phyloP scores from a whole-genome alignment of 2,888 invertebrate species.

The Diaphora mendica region DNA sequence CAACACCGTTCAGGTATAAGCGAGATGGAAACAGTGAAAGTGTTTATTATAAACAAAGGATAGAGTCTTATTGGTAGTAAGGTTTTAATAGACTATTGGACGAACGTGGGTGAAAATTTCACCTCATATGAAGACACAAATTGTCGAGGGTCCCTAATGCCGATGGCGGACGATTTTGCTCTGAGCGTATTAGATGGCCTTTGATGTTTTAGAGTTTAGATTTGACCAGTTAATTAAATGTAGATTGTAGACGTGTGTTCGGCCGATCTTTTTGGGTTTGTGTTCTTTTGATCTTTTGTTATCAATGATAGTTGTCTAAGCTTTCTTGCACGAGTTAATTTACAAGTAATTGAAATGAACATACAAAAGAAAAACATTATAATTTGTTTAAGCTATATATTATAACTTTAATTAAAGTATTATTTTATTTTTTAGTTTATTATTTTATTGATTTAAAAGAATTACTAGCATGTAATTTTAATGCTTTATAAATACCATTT shows the following conservation, averaged over 20 bases:
- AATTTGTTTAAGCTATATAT: too few relatives aligned
- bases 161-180: slow-evolving; percentile 80
- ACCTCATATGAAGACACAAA: slow-evolving; percentile 72
- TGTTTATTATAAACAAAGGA: slow-evolving; percentile 86
- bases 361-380: too few relatives aligned
- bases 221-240: slow-evolving; percentile 80
- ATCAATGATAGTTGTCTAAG: slow-evolving; percentile 39
- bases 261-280: slow-evolving; percentile 65
- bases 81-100: slow-evolving; percentile 72
- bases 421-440: too few relatives aligned
- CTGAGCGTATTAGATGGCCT: slow-evolving; percentile 82
- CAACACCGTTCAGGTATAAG: slow-evolving; percentile 38
- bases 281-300: slow-evolving; percentile 63
- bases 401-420: too few relatives aligned
- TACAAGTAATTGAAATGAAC: background rate
- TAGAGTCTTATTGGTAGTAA: slow-evolving; percentile 83
- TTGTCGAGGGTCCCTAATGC: slow-evolving; percentile 68
- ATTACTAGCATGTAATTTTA: background rate
- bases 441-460: too few relatives aligned
- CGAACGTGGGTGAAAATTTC: slow-evolving; percentile 70
- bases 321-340: slow-evolving; percentile 25
- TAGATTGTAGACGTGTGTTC: slow-evolving; percentile 70
- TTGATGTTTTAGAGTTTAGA: slow-evolving; percentile 80
- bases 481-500: too few relatives aligned
- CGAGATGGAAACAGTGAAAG: slow-evolving; percentile 72